These are phyloP conservation scores for Actinia tenebrosa DNA, from an alignment of 64 coral and sea anemone species.

Conservation along the genomic window DNA sequence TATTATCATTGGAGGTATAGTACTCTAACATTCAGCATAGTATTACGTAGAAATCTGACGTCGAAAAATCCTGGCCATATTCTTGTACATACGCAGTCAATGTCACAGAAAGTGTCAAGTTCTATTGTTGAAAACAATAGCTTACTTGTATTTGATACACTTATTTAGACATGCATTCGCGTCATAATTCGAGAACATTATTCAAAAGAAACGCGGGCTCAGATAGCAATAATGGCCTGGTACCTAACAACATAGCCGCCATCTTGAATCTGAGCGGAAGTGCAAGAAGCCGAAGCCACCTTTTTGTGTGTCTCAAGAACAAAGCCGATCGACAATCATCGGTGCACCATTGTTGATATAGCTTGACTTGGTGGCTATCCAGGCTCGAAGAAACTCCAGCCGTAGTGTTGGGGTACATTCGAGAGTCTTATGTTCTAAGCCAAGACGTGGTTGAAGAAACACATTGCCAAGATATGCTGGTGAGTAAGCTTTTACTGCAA, in stretches of 20 bases:
- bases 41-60: too few relatives aligned
- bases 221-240: background rate
- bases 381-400: background rate
- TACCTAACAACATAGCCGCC: background rate
- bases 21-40: too few relatives aligned
- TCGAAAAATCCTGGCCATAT: too few relatives aligned
- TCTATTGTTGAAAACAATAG: too few relatives aligned
- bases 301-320: background rate
- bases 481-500: background rate
- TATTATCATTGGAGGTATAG: too few relatives aligned
- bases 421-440: background rate
- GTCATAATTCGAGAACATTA: too few relatives aligned
- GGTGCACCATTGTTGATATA: background rate
- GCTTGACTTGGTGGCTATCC: background rate
- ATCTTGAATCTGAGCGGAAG: background rate
- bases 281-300: background rate
- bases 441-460: background rate
- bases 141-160: too few relatives aligned
- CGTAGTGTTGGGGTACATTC: background rate
- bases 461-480: background rate
- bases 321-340: background rate
- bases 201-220: background rate
- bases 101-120: too few relatives aligned
- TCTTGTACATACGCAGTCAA: too few relatives aligned
- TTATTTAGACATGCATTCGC: too few relatives aligned